These are phyloP conservation scores for Nyctalus aviator DNA, from an alignment of 2,797 vertebrate species.

Conservation along the genomic window DNA sequence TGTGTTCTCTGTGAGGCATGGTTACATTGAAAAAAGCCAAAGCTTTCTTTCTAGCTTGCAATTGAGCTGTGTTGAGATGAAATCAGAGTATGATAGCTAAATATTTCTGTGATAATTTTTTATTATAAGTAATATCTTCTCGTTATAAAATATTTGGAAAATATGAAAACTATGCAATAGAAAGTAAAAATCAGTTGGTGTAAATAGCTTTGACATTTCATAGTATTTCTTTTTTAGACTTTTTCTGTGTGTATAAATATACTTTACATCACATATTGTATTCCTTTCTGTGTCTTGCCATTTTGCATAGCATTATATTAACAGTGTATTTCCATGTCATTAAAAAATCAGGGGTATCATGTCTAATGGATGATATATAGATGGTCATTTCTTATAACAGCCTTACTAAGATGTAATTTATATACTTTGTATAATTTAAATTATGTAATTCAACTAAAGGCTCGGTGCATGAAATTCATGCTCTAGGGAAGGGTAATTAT, in stretches of 20 bases:
- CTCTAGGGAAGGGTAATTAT: too few relatives aligned
- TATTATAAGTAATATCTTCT: conserved; percentile 46
- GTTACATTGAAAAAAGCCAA: background rate
- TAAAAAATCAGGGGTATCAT: background rate
- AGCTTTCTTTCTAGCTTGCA: background rate
- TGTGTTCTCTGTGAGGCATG: background rate
- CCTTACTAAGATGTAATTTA: background rate
- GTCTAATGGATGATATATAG: background rate
- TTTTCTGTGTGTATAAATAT: background rate
- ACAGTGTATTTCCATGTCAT: background rate
- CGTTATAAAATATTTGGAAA: conserved; percentile 54
- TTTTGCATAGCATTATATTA: background rate
- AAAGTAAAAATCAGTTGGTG: conserved; percentile 53
- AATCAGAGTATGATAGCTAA: background rate
- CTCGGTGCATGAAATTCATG: too few relatives aligned
- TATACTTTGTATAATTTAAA: conserved; percentile 7
- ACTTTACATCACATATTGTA: background rate
- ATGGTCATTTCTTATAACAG: background rate
- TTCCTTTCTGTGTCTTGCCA: background rate
- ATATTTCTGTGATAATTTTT: conserved; percentile 54
- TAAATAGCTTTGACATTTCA: conserved; percentile 23
- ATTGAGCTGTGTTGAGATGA: background rate
- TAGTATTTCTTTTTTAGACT: background rate
- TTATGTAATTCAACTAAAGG: background rate
- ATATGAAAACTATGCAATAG: conserved; percentile 47